Evolutionary conservation across 2,888 invertebrate species (phyloP), one percentile per base, ranked within the genome.

Genomic region (Uloborus plumipes): DNA sequence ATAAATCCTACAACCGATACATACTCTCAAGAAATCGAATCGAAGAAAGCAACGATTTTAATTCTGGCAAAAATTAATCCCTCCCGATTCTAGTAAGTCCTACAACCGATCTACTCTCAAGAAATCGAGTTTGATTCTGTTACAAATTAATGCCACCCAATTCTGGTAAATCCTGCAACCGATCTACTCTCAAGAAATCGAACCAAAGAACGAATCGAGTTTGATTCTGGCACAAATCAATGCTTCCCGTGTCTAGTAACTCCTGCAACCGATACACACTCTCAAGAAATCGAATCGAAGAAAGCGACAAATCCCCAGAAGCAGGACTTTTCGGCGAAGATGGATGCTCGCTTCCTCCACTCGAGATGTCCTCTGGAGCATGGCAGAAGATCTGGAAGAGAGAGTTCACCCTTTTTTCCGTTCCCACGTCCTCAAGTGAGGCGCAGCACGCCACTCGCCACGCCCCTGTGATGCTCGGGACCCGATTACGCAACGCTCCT

Each of bases 401-500:
- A 50, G 69, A 72, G 71, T 73, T 67, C 66, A 73, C 72, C 72
- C 79, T 67, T 70, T 72, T 69, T 73, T 73, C 72, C 66, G 79
- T 80, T 80, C 80, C 74, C 80, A 80, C 80, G 80, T 80, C 61
- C 80, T 72, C 74, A 74, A 72, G 80, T 80, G 80, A 80, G 73
- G 74, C 69, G 73, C 67, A 61, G 59, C 76, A 75, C 75, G 69
- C 69, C 66, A 62, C 71, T 61, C 58, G 79, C 67, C 80, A 80
- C 80, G 80, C 80, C 80, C 74, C 79, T 67, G 73, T 67, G 73
- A 58, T 26, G 72, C 72, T 64, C 71, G 61, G 61, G 50, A 55
- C 61, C 76, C 61, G 67, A 76, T 67, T 76, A 69, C 53, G 50
- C 76, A 67, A 76, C 76, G 67, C 69, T 55, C 77, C 77, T 61